phyloP scores from a whole-genome alignment of 2,113 vertebrate genomes.

The Fregetta grallaria region DNA sequence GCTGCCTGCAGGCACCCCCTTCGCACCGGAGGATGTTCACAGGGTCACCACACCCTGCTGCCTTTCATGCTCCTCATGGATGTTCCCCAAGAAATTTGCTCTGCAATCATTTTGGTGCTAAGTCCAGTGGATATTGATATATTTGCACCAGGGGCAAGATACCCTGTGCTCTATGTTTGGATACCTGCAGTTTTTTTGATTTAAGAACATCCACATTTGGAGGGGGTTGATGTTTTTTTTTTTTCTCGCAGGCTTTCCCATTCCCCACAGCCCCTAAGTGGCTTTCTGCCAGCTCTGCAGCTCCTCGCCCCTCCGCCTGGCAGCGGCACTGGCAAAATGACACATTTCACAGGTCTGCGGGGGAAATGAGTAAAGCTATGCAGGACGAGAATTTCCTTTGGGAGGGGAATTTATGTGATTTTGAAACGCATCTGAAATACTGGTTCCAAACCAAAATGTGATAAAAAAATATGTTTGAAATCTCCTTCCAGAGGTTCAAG shows the following conservation, averaged over 20 bases:
- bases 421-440: background rate
- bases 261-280: background rate
- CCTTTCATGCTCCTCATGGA: background rate
- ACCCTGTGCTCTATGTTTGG: background rate
- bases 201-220: background rate
- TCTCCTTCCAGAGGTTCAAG: background rate
- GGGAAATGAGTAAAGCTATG: background rate
- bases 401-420: background rate
- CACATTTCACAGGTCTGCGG: background rate
- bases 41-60: background rate
- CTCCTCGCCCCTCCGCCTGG: background rate
- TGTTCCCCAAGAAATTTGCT: background rate
- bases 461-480: background rate
- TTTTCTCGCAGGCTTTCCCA: background rate
- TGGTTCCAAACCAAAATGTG: background rate
- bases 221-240: background rate
- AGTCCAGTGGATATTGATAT: fast-evolving
- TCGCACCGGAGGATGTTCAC: background rate
- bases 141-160: background rate
- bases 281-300: background rate
- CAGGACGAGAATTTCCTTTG: background rate
- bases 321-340: background rate
- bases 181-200: background rate
- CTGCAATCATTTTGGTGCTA: background rate
- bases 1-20: background rate